These are phyloP conservation scores for Tinea pellionella DNA, from an alignment of 2,888 invertebrate genomes.

Conservation along the genomic window DNA sequence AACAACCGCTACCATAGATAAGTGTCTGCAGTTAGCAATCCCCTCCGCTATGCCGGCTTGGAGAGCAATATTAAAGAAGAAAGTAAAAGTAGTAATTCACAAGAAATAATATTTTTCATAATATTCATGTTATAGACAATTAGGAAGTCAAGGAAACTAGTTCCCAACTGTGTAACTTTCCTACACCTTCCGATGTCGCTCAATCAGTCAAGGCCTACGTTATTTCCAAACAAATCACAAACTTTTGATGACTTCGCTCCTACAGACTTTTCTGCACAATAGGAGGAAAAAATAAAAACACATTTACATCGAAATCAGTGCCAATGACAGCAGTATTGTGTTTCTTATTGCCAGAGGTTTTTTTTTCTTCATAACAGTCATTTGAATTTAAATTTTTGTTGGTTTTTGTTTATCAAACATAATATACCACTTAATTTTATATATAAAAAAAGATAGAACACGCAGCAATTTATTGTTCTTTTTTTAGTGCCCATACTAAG, in stretches of 20 bases:
- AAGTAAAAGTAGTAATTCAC: too few species aligned
- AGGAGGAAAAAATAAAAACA: not conserved
- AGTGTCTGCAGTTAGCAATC: too few species aligned
- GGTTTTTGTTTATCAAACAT: too few species aligned
- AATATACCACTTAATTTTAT: too few species aligned
- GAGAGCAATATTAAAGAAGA: too few species aligned
- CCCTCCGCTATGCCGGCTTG: too few species aligned
- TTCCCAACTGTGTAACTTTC: not conserved
- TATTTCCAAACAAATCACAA: conserved; percentile 6
- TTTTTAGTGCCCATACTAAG: too few species aligned
- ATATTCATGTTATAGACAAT: not conserved
- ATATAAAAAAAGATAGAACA: too few species aligned
- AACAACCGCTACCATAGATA: too few species aligned
- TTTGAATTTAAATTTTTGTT: too few species aligned
- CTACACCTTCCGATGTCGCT: conserved; percentile 4
- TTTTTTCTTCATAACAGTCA: not conserved
- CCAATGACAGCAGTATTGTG: conserved; percentile 2
- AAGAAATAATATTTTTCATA: not conserved
- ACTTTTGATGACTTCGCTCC: conserved; percentile 8
- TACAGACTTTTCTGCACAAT: not conserved
- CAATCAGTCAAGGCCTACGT: not conserved
- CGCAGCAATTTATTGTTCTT: too few species aligned
- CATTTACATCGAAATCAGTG: conserved; percentile 3
- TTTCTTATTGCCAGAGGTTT: not conserved
- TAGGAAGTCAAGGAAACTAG: not conserved